These are phyloP conservation scores for Volucella inanis DNA, from an alignment of 2,888 invertebrate genomes.

Conservation along the genomic window DNA sequence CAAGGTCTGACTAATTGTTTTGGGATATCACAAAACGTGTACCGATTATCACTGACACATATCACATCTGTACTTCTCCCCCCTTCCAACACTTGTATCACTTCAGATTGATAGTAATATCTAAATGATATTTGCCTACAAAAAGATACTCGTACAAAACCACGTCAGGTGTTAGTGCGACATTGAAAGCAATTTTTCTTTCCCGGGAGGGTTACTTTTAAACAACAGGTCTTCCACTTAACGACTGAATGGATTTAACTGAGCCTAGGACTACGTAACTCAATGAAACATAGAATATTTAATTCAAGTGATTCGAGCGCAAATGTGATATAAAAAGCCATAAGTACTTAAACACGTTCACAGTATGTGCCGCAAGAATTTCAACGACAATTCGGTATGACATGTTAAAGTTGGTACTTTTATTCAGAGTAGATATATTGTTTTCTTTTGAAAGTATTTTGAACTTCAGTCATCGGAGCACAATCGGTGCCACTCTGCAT, in stretches of 20 bases:
- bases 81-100: too few species aligned
- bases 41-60: conserved; percentile 20
- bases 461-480: too few species aligned
- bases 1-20: too few species aligned
- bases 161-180: not conserved
- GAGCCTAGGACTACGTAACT: not conserved
- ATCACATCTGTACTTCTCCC: not conserved
- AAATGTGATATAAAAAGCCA: not conserved
- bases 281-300: not conserved
- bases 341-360: not conserved
- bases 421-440: too few species aligned
- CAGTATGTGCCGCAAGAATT: not conserved
- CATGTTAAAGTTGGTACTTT: too few species aligned
- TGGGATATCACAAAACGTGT: not conserved
- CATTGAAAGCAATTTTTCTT: not conserved
- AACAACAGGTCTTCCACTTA: conserved; percentile 10
- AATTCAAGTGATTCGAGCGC: not conserved
- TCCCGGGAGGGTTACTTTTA: not conserved
- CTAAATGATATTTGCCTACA: too few species aligned
- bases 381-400: too few species aligned
- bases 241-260: not conserved
- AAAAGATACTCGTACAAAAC: not conserved
- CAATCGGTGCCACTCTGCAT: too few species aligned
- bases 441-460: too few species aligned
- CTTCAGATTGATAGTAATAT: too few species aligned